Evolutionary conservation across 2,888 invertebrate species (phyloP).

Genomic region (Pegoplata infirma): DNA sequence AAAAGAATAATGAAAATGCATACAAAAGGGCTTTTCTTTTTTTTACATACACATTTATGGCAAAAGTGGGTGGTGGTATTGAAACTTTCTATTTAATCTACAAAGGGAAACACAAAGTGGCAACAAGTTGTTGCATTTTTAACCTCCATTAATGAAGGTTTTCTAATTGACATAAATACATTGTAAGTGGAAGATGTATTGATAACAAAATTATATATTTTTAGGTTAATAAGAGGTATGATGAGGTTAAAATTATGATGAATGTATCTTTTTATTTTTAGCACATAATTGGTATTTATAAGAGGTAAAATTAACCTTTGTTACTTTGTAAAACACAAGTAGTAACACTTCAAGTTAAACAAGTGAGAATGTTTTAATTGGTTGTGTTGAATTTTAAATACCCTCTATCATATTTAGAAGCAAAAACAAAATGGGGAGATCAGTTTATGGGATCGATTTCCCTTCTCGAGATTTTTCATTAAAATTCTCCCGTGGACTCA

Average conservation of each 20-base stretch:
- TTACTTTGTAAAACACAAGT: not conserved
- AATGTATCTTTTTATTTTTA: not conserved
- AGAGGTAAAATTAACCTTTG: not conserved
- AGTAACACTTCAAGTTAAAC: not conserved
- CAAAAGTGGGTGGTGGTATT: conserved; percentile 23
- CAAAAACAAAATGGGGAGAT: too few species aligned
- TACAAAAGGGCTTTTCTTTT: conserved; percentile 7
- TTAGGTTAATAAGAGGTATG: not conserved
- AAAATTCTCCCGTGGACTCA: too few species aligned
- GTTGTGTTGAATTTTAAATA: too few species aligned
- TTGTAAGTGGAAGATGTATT: not conserved
- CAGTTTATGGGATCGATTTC: too few species aligned
- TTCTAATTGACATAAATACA: conserved; percentile 29
- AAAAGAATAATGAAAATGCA: not conserved
- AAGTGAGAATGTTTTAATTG: not conserved
- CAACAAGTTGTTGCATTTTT: conserved; percentile 57
- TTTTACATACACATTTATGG: not conserved
- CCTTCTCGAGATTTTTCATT: too few species aligned
- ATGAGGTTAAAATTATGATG: not conserved
- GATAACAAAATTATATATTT: conserved; percentile 11
- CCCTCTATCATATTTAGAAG: too few species aligned
- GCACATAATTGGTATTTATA: not conserved
- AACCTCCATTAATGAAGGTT: conserved; percentile 51
- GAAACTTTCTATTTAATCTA: conserved; percentile 45
- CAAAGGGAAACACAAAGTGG: conserved; percentile 15